phyloP scores from a whole-genome alignment of 1,140 invertebrate genomes.

The Schlechtendalia chinensis region DNA sequence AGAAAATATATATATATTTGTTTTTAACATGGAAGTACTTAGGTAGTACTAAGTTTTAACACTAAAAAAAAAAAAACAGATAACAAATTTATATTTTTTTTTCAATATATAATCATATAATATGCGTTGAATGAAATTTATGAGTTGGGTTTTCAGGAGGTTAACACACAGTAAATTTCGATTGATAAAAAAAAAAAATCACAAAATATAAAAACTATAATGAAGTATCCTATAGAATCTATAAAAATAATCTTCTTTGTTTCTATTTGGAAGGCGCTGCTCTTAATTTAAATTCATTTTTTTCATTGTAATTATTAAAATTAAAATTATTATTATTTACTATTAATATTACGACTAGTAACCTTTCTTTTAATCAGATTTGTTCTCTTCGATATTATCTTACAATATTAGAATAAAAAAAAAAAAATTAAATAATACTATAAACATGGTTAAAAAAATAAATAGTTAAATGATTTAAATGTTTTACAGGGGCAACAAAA shows the following conservation, averaged over 20 bases:
- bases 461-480: conserved; percentile 52
- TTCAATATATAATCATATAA: background rate
- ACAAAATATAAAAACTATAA: background rate
- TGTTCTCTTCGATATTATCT: background rate
- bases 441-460: conserved; percentile 13
- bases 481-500: conserved; percentile 81
- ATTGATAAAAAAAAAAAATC: background rate
- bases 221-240: too few relatives aligned
- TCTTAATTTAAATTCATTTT: background rate
- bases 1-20: conserved; percentile 8
- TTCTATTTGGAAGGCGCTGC: background rate
- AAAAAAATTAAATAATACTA: background rate
- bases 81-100: background rate
- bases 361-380: background rate
- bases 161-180: too few relatives aligned
- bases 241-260: background rate
- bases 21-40: conserved; percentile 31
- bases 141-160: background rate
- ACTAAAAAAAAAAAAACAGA: conserved; percentile 12
- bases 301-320: background rate
- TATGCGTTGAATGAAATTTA: background rate
- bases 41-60: background rate
- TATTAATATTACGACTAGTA: background rate
- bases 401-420: background rate
- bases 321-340: background rate